A percentile compares a stretch with the other conserved stretches of the same genome.
These are phyloP conservation scores for Serrognathus titanus DNA, from an alignment of 2,888 invertebrate genomes.

Conservation along the genomic window DNA sequence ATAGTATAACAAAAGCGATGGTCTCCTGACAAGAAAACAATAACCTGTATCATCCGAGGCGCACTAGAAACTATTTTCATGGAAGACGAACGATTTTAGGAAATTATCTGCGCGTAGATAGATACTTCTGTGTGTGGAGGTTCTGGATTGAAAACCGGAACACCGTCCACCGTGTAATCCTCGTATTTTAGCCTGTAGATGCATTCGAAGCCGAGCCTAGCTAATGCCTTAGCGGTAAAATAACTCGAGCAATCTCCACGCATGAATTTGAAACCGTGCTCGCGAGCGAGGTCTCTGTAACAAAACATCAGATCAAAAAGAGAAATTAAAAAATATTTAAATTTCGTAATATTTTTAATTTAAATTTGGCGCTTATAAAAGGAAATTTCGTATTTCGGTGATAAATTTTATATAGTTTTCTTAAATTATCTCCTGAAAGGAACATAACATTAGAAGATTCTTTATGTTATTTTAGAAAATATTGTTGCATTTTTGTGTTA, in stretches of 20 bases:
- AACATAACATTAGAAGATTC: too few species aligned
- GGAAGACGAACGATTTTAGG: background rate
- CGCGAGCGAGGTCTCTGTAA: constrained; percentile 58
- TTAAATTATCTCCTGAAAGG: too few species aligned
- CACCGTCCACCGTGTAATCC: constrained; percentile 61
- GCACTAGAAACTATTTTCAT: background rate
- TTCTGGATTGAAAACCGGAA: constrained; percentile 60
- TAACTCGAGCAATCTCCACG: constrained; percentile 73
- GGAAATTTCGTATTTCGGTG: too few species aligned
- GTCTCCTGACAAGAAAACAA: background rate
- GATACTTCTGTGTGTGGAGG: constrained; percentile 43
- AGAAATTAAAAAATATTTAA: too few species aligned
- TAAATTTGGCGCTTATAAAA: too few species aligned
- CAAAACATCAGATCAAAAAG: background rate
- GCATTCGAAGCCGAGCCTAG: constrained; percentile 66
- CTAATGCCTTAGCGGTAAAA: constrained; percentile 71
- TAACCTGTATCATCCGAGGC: too few species aligned
- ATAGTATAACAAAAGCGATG: background rate
- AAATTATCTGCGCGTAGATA: constrained; percentile 35
- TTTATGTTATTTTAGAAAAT: too few species aligned
- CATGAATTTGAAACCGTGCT: constrained; percentile 57
- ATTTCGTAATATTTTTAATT: too few species aligned
- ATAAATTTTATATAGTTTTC: too few species aligned
- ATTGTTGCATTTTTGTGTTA: too few species aligned
- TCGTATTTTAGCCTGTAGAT: constrained; percentile 62